These are phyloP conservation scores for Paraplagusia blochii DNA, from an alignment of 2,113 vertebrate species.

Conservation along the genomic window DNA sequence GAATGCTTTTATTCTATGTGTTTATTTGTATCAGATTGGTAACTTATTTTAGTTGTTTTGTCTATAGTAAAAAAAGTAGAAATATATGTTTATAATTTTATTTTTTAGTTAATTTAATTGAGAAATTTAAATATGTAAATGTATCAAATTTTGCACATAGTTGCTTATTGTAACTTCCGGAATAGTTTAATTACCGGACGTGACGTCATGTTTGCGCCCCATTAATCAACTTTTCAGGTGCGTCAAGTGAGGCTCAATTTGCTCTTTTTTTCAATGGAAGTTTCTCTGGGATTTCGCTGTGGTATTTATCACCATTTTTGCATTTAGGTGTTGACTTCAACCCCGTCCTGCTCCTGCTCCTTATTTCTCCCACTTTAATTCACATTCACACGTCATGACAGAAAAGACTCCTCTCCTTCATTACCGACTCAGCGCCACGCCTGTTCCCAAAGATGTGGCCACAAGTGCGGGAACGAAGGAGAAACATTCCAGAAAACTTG, in stretches of 20 bases:
- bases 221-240: slow-evolving; percentile 11
- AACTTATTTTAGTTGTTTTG: too few relatives aligned
- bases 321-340: not conserved
- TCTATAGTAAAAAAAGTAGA: too few relatives aligned
- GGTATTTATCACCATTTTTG: too few relatives aligned
- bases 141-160: too few relatives aligned
- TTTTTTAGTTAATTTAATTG: too few relatives aligned
- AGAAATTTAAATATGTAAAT: too few relatives aligned
- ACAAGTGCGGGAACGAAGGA: not conserved
- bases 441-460: slow-evolving; percentile 8
- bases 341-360: not conserved
- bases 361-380: not conserved
- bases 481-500: slow-evolving; percentile 69
- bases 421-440: slow-evolving; percentile 75
- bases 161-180: not conserved
- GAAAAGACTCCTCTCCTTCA: slow-evolving; percentile 80
- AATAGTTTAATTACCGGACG: slow-evolving; percentile 7
- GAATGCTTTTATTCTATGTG: too few relatives aligned
- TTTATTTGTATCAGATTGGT: too few relatives aligned
- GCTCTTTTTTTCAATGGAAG: too few relatives aligned
- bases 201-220: slow-evolving; percentile 1
- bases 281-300: too few relatives aligned
- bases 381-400: slow-evolving; percentile 46
- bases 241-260: not conserved
- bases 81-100: too few relatives aligned